Percentiles rank a stretch among this genome's conserved stretches.
These are phyloP conservation scores for Agriopis leucophaearia DNA, from an alignment of 2,888 invertebrate genomes.

Conservation along the genomic window DNA sequence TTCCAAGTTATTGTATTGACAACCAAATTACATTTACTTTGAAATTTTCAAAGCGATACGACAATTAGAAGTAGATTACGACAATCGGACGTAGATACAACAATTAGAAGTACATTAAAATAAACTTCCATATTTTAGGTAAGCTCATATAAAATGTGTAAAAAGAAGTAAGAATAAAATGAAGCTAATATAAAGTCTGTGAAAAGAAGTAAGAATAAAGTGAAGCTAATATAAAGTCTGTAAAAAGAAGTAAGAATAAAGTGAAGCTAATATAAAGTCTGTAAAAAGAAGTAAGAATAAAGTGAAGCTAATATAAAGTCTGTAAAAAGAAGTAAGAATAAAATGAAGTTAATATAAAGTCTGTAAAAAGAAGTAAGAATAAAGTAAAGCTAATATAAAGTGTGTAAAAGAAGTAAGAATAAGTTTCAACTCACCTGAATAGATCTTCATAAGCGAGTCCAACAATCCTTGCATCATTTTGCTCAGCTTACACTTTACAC, in stretches of 20 bases:
- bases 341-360: not conserved
- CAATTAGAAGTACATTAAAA: too few relatives aligned
- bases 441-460: constrained; percentile 81
- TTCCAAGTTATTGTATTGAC: too few relatives aligned
- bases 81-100: too few relatives aligned
- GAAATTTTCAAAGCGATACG: too few relatives aligned
- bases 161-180: not conserved
- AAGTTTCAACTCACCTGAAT: constrained; percentile 70
- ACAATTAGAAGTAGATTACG: too few relatives aligned
- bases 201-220: too few relatives aligned
- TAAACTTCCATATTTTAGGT: too few relatives aligned
- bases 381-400: not conserved
- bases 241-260: not conserved
- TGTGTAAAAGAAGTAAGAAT: not conserved
- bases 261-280: too few relatives aligned
- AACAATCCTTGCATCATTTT: constrained; percentile 84
- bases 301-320: not conserved
- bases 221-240: not conserved
- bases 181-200: too few relatives aligned
- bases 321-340: not conserved
- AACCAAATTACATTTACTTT: too few relatives aligned
- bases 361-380: too few relatives aligned
- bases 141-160: not conserved
- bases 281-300: too few relatives aligned
- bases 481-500: constrained; percentile 57